phyloP scores from a whole-genome alignment of 2,113 vertebrate genomes.

The Pipa parva region DNA sequence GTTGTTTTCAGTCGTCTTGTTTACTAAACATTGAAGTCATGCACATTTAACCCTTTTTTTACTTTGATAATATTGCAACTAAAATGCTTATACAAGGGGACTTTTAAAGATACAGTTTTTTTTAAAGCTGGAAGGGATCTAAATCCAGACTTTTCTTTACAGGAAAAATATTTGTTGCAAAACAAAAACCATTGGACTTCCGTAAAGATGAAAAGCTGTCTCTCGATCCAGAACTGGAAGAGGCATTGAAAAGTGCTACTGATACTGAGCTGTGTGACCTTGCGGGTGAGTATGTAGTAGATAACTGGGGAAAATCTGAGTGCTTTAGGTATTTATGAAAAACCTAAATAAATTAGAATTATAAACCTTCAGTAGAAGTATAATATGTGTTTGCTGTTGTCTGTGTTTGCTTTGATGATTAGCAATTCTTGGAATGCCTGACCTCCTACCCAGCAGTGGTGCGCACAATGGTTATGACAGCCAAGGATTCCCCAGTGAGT shows the following conservation, averaged over 20 bases:
- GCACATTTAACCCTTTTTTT: no score
- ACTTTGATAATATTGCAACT: not conserved
- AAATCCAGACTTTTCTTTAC: not conserved
- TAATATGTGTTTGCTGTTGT: not conserved
- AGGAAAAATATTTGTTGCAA: conserved; percentile 91
- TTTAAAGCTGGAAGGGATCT: not conserved
- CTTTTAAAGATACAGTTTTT: not conserved
- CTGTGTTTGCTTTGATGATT: not conserved
- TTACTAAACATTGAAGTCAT: no score
- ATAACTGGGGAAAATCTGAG: no score
- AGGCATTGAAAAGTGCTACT: conserved; percentile 89
- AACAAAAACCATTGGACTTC: conserved; percentile 79
- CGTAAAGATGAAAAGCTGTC: conserved; percentile 77
- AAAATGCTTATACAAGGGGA: not conserved
- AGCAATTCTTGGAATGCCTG: conserved; percentile 96
- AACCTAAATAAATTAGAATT: no score
- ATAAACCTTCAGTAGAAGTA: no score
- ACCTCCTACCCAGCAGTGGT: conserved; percentile 79
- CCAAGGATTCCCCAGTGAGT: conserved; percentile 74
- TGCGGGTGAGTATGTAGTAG: conserved; percentile 71
- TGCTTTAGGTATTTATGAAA: no score
- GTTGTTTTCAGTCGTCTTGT: no score
- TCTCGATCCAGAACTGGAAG: conserved; percentile 94
- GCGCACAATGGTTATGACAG: conserved; percentile 64
- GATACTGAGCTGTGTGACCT: conserved; percentile 93